Evolutionary conservation across 2,888 invertebrate genomes (phyloP), one percentile per base, ranked within the genome.

Genomic region (Patella depressa): DNA sequence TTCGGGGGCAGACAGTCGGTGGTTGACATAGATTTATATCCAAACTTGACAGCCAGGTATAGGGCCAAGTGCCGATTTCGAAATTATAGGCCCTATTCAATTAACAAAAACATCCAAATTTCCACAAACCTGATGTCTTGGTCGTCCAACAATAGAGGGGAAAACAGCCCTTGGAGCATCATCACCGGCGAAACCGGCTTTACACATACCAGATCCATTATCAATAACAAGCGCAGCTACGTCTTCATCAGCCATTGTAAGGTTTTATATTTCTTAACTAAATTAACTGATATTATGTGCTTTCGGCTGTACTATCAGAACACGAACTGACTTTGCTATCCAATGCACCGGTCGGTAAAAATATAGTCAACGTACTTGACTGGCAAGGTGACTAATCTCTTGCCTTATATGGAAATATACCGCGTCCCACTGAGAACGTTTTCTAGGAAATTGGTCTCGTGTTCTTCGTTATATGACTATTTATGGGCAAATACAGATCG

Each of bases 201-300:
- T 81, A 94, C 88, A 97, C 94, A 88, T 97, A 96, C 80, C 97
- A 96, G 92, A 97, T 96, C 93, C 97, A 97, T 93, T 97, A 97
- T 83, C 97, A 97, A 78, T 97, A 97, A 77, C 97, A 97, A 93
- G 98, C 95, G 91, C 83, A 14, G 82, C 75, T 57, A 79, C 75
- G 14, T 81, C 77, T 17, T 78, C 77, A 73, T 78, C 78, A 72
- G 72, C 73, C 77, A 81, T 24, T 24, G 19, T 65, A 0, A 19
- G 65, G 12, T n/a, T 65, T 65, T 19, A 3, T 65, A 12, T 14
- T 12, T 3, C 7, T 12, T 3, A 24, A 11, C 65, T 65, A 19
- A 65, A 65, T 24, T 9, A 11, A 24, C 19, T 19, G 14, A 11
- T 65, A 65, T 12, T 24, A 3, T 24, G 65, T 12, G 45, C 45